Percentiles rank a stretch among this genome's conserved stretches.
Conservation (phyloP, 2,888 invertebrate genomes). For the Aphrophora alni region DNA sequence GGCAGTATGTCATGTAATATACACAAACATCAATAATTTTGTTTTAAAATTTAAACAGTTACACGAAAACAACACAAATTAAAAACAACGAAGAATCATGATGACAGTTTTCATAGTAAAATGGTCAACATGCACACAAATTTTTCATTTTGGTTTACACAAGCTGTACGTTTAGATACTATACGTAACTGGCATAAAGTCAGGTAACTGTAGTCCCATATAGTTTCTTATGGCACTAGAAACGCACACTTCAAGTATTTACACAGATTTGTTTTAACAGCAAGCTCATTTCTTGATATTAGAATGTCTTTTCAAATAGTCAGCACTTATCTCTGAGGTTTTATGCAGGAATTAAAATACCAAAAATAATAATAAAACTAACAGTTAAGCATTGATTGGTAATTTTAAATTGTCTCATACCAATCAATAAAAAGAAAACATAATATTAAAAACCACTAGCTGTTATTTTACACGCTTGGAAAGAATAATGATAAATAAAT, state of each 20-base stretch:
- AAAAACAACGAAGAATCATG: not conserved
- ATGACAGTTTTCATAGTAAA: not conserved
- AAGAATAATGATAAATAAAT: too few relatives aligned
- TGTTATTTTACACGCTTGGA: too few relatives aligned
- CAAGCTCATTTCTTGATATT: too few relatives aligned
- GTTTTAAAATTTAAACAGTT: not conserved
- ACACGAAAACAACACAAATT: not conserved
- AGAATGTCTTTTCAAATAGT: too few relatives aligned
- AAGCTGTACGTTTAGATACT: not conserved
- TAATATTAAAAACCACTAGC: too few relatives aligned
- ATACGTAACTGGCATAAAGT: not conserved
- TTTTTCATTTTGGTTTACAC: not conserved
- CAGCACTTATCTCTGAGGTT: too few relatives aligned
- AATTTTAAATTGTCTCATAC: too few relatives aligned
- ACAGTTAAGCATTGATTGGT: too few relatives aligned
- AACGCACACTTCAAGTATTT: not conserved
- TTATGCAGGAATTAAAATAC: too few relatives aligned
- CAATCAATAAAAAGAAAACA: too few relatives aligned
- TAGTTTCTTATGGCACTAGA: not conserved
- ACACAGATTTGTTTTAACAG: not conserved
- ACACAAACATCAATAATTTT: not conserved
- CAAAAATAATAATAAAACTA: too few relatives aligned
- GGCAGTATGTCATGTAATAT: conserved; percentile 2
- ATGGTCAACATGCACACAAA: not conserved
- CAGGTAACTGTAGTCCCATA: not conserved